A percentile compares a stretch with the other conserved stretches of the same genome.
Evolutionary conservation across 2,113 vertebrate species (phyloP).

Genomic region (Coptodon rendalli): DNA sequence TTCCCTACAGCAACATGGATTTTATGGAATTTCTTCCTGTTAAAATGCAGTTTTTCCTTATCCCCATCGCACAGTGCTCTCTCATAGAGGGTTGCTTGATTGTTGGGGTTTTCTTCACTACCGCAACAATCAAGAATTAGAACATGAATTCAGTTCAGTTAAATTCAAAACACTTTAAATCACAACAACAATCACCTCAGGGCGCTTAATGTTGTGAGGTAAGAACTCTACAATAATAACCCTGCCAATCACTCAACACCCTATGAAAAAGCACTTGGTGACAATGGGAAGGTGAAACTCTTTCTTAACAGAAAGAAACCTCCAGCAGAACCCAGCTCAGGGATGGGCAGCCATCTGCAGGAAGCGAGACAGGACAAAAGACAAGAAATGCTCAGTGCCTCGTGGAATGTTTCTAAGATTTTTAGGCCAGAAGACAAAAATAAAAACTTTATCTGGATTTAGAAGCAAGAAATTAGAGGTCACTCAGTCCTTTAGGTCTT

Average conservation of each 20-base stretch:
- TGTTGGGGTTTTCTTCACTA: background rate
- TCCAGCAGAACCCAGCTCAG: background rate
- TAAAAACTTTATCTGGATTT: background rate
- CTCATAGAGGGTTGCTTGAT: background rate
- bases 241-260: background rate
- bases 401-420: accelerated
- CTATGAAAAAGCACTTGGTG: background rate
- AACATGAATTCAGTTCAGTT: background rate
- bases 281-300: background rate
- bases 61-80: background rate
- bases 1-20: background rate
- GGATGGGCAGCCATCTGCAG: background rate
- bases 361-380: background rate
- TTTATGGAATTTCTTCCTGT: background rate
- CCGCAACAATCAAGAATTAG: accelerated
- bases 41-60: background rate
- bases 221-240: accelerated
- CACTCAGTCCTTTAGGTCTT: background rate
- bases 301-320: background rate
- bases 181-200: background rate
- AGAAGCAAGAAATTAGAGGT: background rate
- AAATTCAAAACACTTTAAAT: background rate
- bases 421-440: background rate
- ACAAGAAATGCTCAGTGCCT: background rate
- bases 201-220: background rate